These are phyloP conservation scores for Macaca mulatta DNA, from an alignment of 2,113 vertebrate genomes.

Conservation along the genomic window DNA sequence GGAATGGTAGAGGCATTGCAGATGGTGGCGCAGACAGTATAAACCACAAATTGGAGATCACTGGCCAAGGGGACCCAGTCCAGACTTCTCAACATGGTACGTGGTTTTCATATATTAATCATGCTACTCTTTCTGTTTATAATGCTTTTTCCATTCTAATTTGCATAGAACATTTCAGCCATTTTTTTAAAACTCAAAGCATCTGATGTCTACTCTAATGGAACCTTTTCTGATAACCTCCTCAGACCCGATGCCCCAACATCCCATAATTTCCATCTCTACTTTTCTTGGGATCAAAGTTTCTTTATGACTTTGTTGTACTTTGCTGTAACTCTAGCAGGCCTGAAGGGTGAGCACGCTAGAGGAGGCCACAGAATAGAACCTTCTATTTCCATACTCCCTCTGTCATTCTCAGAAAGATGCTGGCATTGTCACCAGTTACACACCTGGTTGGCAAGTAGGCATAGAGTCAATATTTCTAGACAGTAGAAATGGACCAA, in stretches of 20 bases:
- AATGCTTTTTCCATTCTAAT: background rate
- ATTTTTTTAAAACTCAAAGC: background rate
- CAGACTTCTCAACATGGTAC: fast-evolving
- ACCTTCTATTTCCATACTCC: background rate
- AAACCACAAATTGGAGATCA: background rate
- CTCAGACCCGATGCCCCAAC: background rate
- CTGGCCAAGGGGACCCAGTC: too few species aligned
- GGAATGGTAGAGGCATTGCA: background rate
- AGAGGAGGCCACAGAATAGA: background rate
- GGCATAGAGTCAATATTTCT: background rate
- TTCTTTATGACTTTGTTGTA: background rate
- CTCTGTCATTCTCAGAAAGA: background rate
- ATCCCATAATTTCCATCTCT: too few species aligned
- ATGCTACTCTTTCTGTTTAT: background rate
- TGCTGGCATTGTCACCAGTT: background rate
- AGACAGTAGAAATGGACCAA: background rate
- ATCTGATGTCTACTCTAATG: background rate
- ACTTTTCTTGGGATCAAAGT: background rate
- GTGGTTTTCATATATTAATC: background rate
- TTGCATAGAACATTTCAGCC: background rate
- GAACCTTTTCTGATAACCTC: background rate
- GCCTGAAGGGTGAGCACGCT: background rate
- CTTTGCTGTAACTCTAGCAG: background rate
- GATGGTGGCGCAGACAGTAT: background rate
- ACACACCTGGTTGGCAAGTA: background rate